Evolutionary conservation across 2,888 invertebrate genomes (phyloP), one percentile per base, ranked within the genome.

Genomic region (Hirtodrosophila duncani): DNA sequence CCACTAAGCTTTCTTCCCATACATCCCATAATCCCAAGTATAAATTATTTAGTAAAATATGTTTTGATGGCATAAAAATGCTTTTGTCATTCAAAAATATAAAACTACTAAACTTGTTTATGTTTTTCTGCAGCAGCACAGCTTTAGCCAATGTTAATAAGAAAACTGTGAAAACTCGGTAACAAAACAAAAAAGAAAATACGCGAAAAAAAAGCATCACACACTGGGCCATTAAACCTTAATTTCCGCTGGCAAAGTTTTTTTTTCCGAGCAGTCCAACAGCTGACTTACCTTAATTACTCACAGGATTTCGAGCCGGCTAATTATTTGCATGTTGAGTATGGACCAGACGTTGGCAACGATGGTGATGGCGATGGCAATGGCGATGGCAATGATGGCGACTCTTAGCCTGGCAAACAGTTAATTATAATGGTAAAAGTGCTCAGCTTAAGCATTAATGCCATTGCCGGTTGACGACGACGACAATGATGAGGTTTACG

Each of bases 261-360:
- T 56, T 53, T 36, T 31, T 10, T 21, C 18, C 2, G 10, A 11
- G 3, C 24, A 16, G 1, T 48, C 36, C 52, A 72, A 56, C 69
- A 72, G 80, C 69, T 80, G 69, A 80, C 62, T 67, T 69, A 64
- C 69, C 79, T 81, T 75, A 81, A 75, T 75, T 81, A 81, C 81
- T 67, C 68, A 58, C 56, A 31, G 57, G 44, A 55, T 42, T 69
- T 39, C 39, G 17, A 61, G 71, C 52, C 44, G 63, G 75, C 79
- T 75, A 81, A 81, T 75, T 75, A 75, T 75, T 75, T 78, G 65
- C 75, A 57, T 50, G 36, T 56, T 55, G 55, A 65, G 41, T 50
- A 30, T 37, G 20, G 39, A 13, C 48, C 49, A 56, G 41, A 42
- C 46, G 30, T 7, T 23, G 43, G 11, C 36, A 6, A 20, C 24